A percentile compares a stretch with the other conserved stretches of the same genome.
Evolutionary conservation across 2,888 invertebrate species (phyloP).

Genomic region (Lasioglossum pauxillum): DNA sequence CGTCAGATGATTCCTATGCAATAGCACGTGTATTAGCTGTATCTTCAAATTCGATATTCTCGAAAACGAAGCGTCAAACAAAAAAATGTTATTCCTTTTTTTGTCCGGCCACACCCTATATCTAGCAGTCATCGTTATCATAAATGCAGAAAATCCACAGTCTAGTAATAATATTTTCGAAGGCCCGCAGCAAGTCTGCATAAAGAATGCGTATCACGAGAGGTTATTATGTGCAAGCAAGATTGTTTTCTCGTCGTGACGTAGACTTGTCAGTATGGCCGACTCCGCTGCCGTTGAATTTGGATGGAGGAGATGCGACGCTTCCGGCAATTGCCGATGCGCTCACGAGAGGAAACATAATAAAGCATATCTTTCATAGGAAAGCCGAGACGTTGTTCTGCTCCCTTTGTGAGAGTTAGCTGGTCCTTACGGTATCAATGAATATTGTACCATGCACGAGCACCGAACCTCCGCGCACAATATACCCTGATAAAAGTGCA

Average conservation of each 20-base stretch:
- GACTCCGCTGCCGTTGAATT: not conserved
- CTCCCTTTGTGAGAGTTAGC: not conserved
- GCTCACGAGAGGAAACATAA: slow-evolving; percentile 6
- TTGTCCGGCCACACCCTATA: no score
- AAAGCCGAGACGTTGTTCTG: not conserved
- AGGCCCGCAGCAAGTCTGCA: not conserved
- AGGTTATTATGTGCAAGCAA: not conserved
- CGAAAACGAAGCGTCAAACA: no score
- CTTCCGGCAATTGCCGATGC: slow-evolving; percentile 6
- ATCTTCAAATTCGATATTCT: no score
- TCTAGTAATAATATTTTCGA: not conserved
- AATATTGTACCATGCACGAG: not conserved
- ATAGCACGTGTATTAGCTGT: no score
- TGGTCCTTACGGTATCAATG: slow-evolving; percentile 3
- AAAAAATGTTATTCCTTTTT: no score
- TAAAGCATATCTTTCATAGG: slow-evolving; percentile 6
- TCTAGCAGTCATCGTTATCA: not conserved
- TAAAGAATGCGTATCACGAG: not conserved
- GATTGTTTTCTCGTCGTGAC: not conserved
- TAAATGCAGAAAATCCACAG: not conserved
- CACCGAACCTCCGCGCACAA: not conserved
- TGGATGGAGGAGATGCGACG: not conserved
- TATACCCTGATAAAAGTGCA: not conserved
- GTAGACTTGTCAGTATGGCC: not conserved
- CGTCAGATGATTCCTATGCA: no score